phyloP scores from a whole-genome alignment of 2,888 invertebrate genomes.

The Alsophila aescularia region DNA sequence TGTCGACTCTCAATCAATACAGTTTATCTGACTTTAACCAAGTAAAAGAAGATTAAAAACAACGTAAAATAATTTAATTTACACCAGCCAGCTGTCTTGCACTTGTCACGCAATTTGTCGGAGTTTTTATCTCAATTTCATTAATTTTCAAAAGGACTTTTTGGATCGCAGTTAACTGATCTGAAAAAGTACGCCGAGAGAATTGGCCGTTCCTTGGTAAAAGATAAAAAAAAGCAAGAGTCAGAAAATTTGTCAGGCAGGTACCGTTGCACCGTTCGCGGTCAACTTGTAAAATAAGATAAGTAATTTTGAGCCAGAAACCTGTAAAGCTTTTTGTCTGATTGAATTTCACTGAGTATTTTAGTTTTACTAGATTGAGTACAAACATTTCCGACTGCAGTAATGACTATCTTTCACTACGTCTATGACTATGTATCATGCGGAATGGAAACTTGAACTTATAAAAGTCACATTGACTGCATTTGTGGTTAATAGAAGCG shows the following conservation, averaged over 20 bases:
- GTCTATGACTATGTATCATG: not conserved
- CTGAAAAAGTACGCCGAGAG: slow-evolving; percentile 18
- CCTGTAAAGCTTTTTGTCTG: slow-evolving; percentile 35
- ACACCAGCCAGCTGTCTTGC: slow-evolving; percentile 14
- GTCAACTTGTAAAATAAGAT: slow-evolving; percentile 51
- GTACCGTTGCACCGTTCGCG: slow-evolving; percentile 56
- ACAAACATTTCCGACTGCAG: slow-evolving; percentile 1
- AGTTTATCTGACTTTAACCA: slow-evolving; percentile 3
- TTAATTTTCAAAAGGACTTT: slow-evolving; percentile 26
- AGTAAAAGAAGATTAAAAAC: slow-evolving; percentile 4
- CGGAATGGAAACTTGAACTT: slow-evolving; percentile 5
- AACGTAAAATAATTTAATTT: slow-evolving; percentile 23
- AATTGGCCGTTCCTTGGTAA: slow-evolving; percentile 19
- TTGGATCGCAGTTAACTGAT: slow-evolving; percentile 18
- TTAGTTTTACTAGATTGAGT: slow-evolving; percentile 8
- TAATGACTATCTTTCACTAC: not conserved
- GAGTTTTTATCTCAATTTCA: slow-evolving; percentile 25
- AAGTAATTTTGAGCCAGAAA: slow-evolving; percentile 40
- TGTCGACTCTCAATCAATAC: slow-evolving; percentile 12
- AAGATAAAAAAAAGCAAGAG: slow-evolving; percentile 19
- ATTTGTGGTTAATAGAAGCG: slow-evolving; percentile 29
- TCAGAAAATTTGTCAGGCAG: slow-evolving; percentile 40
- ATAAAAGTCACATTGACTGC: slow-evolving; percentile 32
- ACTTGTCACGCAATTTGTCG: slow-evolving; percentile 24
- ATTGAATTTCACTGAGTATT: slow-evolving; percentile 34